phyloP scores from a whole-genome alignment of 2,113 vertebrate species.

The Ptilorrhoa leucosticta region DNA sequence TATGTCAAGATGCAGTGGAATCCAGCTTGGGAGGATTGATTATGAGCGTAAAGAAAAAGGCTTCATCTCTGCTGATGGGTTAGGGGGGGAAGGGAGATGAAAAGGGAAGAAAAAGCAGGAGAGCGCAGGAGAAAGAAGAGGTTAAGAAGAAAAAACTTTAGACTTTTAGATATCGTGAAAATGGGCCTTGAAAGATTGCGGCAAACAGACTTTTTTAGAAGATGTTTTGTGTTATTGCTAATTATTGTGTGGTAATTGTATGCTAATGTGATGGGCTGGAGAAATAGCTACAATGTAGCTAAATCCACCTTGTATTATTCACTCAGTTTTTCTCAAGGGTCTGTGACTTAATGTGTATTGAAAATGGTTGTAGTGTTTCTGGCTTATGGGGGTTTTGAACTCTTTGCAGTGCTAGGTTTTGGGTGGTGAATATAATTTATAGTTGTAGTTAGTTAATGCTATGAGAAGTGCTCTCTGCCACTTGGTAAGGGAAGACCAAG shows the following conservation, averaged over 20 bases:
- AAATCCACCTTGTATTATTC: not conserved
- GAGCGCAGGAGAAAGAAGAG: not conserved
- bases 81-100: not conserved
- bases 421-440: not conserved
- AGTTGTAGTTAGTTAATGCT: not conserved
- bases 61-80: not conserved
- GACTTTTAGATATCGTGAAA: not conserved
- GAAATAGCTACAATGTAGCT: not conserved
- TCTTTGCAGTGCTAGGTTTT: not conserved
- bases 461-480: not conserved
- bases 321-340: not conserved
- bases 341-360: not conserved
- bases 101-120: not conserved
- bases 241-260: not conserved
- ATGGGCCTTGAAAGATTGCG: not conserved
- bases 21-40: slow-evolving; percentile 48
- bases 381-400: not conserved
- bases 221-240: not conserved
- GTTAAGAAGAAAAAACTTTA: not conserved
- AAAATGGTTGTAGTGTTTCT: not conserved
- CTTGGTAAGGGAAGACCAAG: not conserved
- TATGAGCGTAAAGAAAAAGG: slow-evolving; percentile 46
- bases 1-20: slow-evolving; percentile 51
- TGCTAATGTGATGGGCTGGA: not conserved
- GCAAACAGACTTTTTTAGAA: not conserved